phyloP scores from a whole-genome alignment of 2,888 invertebrate species.

The Tridacna gigas region DNA sequence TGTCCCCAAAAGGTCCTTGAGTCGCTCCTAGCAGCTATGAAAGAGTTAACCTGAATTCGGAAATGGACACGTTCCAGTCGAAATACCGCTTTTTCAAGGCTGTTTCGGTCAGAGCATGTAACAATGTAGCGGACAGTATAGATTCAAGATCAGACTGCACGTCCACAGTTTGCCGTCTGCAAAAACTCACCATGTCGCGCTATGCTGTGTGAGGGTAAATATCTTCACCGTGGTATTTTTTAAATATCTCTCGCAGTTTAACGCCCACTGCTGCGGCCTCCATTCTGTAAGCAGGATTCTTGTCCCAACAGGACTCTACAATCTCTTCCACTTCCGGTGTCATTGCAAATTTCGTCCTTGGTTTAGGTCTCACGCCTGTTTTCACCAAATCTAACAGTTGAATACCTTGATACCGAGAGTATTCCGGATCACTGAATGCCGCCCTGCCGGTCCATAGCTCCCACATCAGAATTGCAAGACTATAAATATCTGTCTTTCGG shows the following conservation, averaged over 20 bases:
- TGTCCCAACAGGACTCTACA: conserved; percentile 46
- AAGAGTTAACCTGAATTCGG: no score
- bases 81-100: no score
- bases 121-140: no score
- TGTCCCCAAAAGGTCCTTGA: no score
- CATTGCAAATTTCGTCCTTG: conserved; percentile 29
- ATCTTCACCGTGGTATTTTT: neutral
- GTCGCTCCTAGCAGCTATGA: no score
- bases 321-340: conserved; percentile 20
- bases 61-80: no score
- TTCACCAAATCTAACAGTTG: conserved; percentile 39
- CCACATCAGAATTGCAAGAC: conserved; percentile 76
- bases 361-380: conserved; percentile 41
- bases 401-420: neutral
- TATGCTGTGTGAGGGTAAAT: no score
- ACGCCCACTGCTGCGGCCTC: conserved; percentile 28
- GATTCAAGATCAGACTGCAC: no score
- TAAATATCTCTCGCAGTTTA: neutral
- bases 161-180: no score
- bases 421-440: conserved; percentile 55
- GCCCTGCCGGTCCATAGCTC: conserved; percentile 79
- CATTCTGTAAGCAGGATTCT: conserved; percentile 32
- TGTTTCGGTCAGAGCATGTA: no score
- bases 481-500: conserved; percentile 75
- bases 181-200: no score